Evolutionary conservation across 2,113 vertebrate genomes (phyloP).

Genomic region (Nibea albiflora): DNA sequence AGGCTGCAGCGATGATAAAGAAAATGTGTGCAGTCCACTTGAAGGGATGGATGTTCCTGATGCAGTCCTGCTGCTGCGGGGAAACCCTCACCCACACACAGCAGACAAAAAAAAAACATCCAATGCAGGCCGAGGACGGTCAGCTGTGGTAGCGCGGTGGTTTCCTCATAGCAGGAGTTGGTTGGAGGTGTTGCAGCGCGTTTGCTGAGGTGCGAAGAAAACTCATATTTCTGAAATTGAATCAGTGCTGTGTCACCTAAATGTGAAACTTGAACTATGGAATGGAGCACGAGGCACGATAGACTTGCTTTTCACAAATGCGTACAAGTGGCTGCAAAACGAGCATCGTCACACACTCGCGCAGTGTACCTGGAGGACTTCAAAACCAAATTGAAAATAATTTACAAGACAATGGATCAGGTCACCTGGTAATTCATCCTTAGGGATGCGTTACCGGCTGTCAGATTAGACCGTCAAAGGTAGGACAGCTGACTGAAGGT

Average conservation of each 20-base stretch:
- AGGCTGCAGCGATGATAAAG: constrained; percentile 3
- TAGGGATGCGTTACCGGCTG: neutral
- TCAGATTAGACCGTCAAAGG: neutral
- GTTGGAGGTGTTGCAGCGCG: neutral
- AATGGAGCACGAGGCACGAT: neutral
- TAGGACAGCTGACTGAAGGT: neutral
- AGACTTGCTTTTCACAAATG: neutral
- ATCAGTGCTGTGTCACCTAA: neutral
- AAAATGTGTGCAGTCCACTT: neutral
- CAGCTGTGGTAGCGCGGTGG: neutral
- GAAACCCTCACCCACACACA: neutral
- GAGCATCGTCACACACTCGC: neutral
- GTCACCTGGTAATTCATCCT: neutral
- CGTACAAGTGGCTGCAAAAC: neutral
- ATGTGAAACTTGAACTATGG: neutral
- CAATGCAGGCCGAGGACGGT: neutral
- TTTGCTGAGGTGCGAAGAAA: neutral
- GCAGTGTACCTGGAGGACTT: neutral
- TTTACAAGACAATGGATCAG: neutral
- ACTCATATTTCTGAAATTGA: no score
- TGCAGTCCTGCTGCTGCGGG: neutral
- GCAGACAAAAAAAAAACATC: neutral
- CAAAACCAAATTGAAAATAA: neutral
- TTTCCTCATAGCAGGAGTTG: neutral
- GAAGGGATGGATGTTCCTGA: neutral